Evolutionary conservation across 2,888 invertebrate genomes (phyloP), one percentile per base, ranked within the genome.

Genomic region (Melinopterus prodromus): DNA sequence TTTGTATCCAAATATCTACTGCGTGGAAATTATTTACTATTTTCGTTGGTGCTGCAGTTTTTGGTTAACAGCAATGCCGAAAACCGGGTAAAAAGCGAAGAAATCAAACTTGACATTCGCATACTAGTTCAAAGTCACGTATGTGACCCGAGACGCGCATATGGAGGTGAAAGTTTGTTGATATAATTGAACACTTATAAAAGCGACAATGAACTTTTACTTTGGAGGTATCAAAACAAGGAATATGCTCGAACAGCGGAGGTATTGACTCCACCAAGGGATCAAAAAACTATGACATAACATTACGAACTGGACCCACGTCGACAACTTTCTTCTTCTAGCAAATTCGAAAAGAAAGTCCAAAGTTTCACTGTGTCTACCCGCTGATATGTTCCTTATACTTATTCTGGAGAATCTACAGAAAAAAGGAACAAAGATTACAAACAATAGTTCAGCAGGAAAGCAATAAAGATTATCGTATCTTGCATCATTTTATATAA

Each of bases 271-370:
- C 12, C 53, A 1, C 12, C 53, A 53, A 53, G 53, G 53, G 53
- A 53, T 53, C 53, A 53, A 53, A 53, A 53, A 53, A 53, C 53
- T 53, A 53, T 53, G 53, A 53, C 5, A 53, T 53, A 53, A 53
- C 53, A 9, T 7, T 12, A 2, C 12, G 9, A 53, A 53, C 53
- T 6, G 53, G 53, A 53, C 36, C 74, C 35, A 74, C 7, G 71
- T 71, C 71, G 16, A 12, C n/a, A n/a, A 74, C 74, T 74, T 74
- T 74, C 74, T 74, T 74, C 35, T 74, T 74, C 74, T 37, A 37
- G 74, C 37, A 15, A 36, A 74, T 74, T 74, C 74, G 35, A 74
- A 74, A 74, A 74, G 74, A 74, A 74, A 74, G 74, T 74, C 35
- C 74, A 53, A 12, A 53, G 12, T 53, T 53, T 53, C 53, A 53